Evolutionary conservation across 2,113 vertebrate genomes (phyloP).

Genomic region (Octodon degus): DNA sequence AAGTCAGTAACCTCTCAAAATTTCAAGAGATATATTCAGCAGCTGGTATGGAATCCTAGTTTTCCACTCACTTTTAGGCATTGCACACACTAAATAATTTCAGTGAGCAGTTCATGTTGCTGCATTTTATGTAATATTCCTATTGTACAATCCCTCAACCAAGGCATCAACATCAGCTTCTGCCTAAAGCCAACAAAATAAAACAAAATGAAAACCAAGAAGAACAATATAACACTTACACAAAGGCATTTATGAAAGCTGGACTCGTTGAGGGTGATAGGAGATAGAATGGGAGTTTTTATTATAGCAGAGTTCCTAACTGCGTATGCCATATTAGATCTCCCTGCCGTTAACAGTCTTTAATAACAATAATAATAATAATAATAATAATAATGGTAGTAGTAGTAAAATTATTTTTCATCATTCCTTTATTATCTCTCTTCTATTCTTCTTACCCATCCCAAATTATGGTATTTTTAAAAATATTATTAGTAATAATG

Average conservation of each 20-base stretch:
- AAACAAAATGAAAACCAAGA: constrained; percentile 22
- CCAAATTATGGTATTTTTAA: neutral
- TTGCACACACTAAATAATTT: neutral
- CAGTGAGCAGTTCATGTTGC: neutral
- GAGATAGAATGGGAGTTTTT: neutral
- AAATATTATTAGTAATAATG: neutral
- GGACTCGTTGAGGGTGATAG: neutral
- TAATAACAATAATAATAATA: neutral
- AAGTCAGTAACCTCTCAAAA: neutral
- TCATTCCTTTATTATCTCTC: neutral
- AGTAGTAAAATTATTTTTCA: neutral
- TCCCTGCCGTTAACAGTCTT: neutral
- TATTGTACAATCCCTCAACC: neutral
- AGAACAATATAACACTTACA: neutral
- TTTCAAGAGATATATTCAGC: neutral
- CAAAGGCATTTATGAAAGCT: neutral
- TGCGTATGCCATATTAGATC: neutral
- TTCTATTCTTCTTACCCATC: neutral
- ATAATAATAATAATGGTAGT: too few relatives aligned
- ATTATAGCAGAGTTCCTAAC: neutral
- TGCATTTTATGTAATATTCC: neutral
- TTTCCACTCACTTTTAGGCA: neutral
- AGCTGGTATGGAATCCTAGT: neutral
- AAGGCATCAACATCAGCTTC: neutral
- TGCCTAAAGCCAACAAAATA: constrained; percentile 27